phyloP scores from a whole-genome alignment of 2,888 invertebrate species.

The Itoplectis maculator region DNA sequence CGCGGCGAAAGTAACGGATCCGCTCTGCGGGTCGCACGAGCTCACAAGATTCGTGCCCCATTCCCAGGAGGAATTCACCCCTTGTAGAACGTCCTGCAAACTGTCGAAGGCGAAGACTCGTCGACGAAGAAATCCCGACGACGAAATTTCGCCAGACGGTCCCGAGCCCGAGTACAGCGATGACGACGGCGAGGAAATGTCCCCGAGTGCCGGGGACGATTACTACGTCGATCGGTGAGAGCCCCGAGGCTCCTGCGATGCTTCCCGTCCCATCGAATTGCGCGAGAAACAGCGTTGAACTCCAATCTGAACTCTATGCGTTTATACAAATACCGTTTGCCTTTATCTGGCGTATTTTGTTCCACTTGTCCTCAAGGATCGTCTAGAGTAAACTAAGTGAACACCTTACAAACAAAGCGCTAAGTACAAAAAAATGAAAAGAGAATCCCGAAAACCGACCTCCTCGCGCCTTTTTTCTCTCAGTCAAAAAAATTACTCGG shows the following conservation, averaged over 20 bases:
- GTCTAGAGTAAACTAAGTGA: not conserved
- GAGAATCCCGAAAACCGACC: slow-evolving; percentile 12
- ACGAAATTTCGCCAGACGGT: not conserved
- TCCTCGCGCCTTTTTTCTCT: slow-evolving; percentile 7
- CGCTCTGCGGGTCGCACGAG: slow-evolving; percentile 57
- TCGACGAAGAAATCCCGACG: slow-evolving; percentile 33
- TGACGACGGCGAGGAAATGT: slow-evolving; percentile 41
- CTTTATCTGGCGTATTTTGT: not conserved
- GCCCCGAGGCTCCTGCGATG: not conserved
- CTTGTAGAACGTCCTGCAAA: slow-evolving; percentile 46
- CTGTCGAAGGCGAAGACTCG: slow-evolving; percentile 35
- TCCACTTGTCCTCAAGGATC: not conserved
- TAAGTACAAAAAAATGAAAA: not conserved
- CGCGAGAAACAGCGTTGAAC: slow-evolving; percentile 3
- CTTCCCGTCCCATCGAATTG: not conserved
- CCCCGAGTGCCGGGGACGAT: slow-evolving; percentile 25
- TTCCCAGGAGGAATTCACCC: slow-evolving; percentile 56
- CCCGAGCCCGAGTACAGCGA: slow-evolving; percentile 30
- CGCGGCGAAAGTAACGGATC: not conserved
- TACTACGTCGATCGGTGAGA: slow-evolving; percentile 62
- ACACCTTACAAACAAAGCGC: not conserved
- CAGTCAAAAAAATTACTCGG: slow-evolving; percentile 32
- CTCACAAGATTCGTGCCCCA: slow-evolving; percentile 58
- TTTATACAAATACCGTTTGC: slow-evolving; percentile 17
- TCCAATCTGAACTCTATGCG: not conserved